Percentiles rank a stretch among this genome's conserved stretches.
Conservation (phyloP, 2,113 vertebrate species). For the Paraplagusia blochii region DNA sequence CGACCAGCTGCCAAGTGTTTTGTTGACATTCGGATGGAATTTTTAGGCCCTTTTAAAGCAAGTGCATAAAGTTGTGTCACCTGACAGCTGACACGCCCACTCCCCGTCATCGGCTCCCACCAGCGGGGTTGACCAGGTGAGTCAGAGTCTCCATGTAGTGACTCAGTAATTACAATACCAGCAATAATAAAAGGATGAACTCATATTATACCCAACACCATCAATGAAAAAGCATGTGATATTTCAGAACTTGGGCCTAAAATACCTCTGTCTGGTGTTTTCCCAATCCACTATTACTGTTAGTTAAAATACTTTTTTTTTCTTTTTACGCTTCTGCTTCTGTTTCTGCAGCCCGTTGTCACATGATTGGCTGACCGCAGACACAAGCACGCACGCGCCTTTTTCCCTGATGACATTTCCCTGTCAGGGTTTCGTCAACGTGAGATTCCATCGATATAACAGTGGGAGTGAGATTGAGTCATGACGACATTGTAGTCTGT, state of each 20-base stretch:
- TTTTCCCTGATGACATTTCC: not conserved
- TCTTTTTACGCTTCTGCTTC: slow-evolving; percentile 51
- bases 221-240: not conserved
- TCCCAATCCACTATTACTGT: too few species aligned
- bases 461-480: slow-evolving; percentile 13
- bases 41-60: slow-evolving; percentile 4
- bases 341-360: not conserved
- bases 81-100: not conserved
- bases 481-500: too few species aligned
- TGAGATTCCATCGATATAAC: slow-evolving; percentile 12
- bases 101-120: too few species aligned
- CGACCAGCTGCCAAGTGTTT: not conserved
- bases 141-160: slow-evolving; percentile 12
- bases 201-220: not conserved
- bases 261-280: too few species aligned
- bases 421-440: slow-evolving; percentile 7
- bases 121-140: slow-evolving; percentile 16
- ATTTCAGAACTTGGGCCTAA: too few species aligned
- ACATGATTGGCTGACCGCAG: slow-evolving; percentile 8
- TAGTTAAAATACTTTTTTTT: not conserved
- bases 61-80: slow-evolving; percentile 17
- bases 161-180: not conserved
- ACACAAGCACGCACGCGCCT: not conserved
- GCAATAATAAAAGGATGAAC: not conserved
- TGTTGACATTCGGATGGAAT: not conserved